Percentiles rank a stretch among this genome's conserved stretches.
These are phyloP conservation scores for Melopsittacus undulatus DNA, from an alignment of 2,797 vertebrate species.

Conservation along the genomic window DNA sequence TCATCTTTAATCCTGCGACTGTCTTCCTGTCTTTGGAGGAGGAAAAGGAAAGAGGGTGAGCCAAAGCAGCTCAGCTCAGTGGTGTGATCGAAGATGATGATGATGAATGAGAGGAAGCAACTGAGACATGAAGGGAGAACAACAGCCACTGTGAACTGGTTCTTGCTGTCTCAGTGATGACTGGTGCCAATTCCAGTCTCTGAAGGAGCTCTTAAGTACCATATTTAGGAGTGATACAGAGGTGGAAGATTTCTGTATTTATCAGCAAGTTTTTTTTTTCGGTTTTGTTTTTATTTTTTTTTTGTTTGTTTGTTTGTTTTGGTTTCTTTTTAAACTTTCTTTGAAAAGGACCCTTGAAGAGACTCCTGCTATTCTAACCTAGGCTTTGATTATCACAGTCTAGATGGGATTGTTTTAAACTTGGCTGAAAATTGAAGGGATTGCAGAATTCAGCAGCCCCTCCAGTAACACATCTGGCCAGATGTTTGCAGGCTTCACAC, in stretches of 20 bases:
- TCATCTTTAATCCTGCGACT: neutral
- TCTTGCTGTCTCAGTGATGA: neutral
- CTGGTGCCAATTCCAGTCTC: neutral
- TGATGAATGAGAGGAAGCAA: neutral
- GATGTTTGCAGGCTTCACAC: neutral
- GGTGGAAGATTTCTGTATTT: neutral
- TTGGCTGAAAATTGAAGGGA: neutral
- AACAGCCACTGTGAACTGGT: accelerated
- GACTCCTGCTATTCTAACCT: neutral
- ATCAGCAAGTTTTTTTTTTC: neutral
- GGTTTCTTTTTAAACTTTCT: neutral
- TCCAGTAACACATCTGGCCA: neutral
- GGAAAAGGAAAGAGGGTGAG: neutral
- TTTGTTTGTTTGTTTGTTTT: too few relatives aligned
- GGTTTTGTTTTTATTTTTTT: neutral
- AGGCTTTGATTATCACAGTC: neutral
- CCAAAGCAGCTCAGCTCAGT: neutral
- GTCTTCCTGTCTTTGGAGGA: neutral
- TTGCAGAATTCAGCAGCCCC: neutral
- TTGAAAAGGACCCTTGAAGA: neutral
- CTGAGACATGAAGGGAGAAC: accelerated
- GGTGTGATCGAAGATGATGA: neutral
- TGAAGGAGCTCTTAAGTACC: neutral
- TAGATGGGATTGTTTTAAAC: neutral
- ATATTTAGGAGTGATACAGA: neutral